These are phyloP conservation scores for Campylomormyrus tamandua DNA, from an alignment of 2,113 vertebrate genomes.

Conservation along the genomic window DNA sequence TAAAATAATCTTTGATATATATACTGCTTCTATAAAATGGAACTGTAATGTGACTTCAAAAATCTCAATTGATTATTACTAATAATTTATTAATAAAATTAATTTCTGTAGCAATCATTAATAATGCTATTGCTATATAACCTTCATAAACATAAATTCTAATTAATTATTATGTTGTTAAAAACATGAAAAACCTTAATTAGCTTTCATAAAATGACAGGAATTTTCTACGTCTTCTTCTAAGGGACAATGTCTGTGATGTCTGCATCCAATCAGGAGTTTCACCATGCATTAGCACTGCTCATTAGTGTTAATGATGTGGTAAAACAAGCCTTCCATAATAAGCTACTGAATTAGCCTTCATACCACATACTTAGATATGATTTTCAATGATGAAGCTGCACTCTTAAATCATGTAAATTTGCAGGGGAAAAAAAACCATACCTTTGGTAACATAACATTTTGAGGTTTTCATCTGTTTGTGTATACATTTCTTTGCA, in stretches of 20 bases:
- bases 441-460: neutral
- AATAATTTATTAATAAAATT: neutral
- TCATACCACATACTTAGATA: neutral
- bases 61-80: neutral
- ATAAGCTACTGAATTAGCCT: constrained; percentile 16
- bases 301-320: constrained; percentile 15
- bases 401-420: neutral
- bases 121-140: neutral
- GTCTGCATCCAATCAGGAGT: constrained; percentile 2
- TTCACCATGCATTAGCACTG: neutral
- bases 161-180: neutral
- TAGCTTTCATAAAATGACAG: neutral
- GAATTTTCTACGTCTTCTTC: neutral
- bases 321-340: neutral
- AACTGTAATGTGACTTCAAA: neutral
- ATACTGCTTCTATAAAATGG: neutral
- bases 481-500: neutral
- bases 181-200: neutral
- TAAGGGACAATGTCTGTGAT: neutral
- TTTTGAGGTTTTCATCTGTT: neutral
- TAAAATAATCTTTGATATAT: neutral
- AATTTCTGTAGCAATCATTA: neutral
- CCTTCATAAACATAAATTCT: neutral
- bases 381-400: neutral
- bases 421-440: neutral